phyloP scores from a whole-genome alignment of 2,113 vertebrate genomes.

The Romanogobio albipinnatus region DNA sequence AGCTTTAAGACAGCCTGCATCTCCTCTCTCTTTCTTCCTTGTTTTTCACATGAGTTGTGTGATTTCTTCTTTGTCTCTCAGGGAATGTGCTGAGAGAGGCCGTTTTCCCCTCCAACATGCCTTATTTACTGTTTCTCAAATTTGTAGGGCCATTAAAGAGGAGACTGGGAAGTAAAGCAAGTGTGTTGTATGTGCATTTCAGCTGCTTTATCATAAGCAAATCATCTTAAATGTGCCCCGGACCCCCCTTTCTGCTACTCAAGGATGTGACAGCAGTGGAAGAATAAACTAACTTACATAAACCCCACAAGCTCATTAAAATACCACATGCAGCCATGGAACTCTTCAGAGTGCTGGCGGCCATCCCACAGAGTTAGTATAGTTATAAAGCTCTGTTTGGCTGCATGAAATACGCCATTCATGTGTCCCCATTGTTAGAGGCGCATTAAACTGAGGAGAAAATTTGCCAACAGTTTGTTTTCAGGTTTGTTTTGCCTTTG shows the following conservation, averaged over 20 bases:
- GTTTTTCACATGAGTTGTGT: neutral
- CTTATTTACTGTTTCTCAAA: conserved; percentile 30
- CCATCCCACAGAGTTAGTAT: conserved; percentile 9
- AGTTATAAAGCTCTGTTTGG: conserved; percentile 32
- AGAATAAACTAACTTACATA: conserved; percentile 49
- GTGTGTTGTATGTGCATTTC: conserved; percentile 43
- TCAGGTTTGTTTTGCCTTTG: conserved; percentile 15
- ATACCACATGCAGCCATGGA: conserved; percentile 51
- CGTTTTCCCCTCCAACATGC: neutral
- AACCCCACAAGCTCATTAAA: conserved; percentile 53
- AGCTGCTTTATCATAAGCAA: conserved; percentile 65
- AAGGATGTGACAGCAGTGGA: conserved; percentile 48
- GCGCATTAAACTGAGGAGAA: neutral
- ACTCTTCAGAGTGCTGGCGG: conserved; percentile 27
- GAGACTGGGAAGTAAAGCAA: conserved; percentile 7
- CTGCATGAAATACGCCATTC: neutral
- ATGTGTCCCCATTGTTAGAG: conserved; percentile 12
- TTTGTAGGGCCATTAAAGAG: conserved; percentile 10
- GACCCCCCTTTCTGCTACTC: conserved; percentile 41
- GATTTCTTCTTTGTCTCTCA: conserved; percentile 37
- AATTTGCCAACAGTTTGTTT: conserved; percentile 49
- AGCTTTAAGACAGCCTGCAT: neutral
- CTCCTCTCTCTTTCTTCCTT: neutral
- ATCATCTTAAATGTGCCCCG: conserved; percentile 50
- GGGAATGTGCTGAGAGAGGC: conserved; percentile 45